Conservation (phyloP, 2,888 invertebrate genomes). For the Galerucella pusilla region DNA sequence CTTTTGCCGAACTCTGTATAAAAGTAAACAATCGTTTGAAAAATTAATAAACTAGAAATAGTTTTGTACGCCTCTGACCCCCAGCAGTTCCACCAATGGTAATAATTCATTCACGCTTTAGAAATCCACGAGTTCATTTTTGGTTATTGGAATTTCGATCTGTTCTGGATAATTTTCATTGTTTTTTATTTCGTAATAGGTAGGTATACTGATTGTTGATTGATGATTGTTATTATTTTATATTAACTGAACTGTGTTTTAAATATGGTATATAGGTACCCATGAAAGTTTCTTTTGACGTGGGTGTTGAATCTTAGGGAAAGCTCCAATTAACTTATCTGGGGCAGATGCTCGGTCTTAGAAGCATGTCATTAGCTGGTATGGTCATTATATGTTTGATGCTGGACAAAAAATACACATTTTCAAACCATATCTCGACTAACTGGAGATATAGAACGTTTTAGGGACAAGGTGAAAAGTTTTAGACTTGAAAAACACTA, state of each 20-base stretch:
- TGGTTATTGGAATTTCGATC: constrained; percentile 16
- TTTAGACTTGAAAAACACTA: too few species aligned
- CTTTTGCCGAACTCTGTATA: too few species aligned
- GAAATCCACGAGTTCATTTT: constrained; percentile 3
- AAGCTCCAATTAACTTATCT: background rate
- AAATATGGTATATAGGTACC: constrained; percentile 5
- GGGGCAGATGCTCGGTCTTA: background rate
- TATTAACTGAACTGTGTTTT: background rate
- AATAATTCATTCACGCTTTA: constrained; percentile 8
- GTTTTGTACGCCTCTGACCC: background rate
- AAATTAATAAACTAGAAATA: background rate
- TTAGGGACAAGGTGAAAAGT: too few species aligned
- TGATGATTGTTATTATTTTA: constrained; percentile 17
- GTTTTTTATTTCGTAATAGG: constrained; percentile 15
- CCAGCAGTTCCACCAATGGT: constrained; percentile 3
- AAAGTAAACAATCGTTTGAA: too few species aligned
- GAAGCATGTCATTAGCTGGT: background rate
- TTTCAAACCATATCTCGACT: too few species aligned
- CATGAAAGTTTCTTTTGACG: constrained; percentile 6
- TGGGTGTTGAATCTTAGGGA: constrained; percentile 7
- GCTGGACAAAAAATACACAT: background rate
- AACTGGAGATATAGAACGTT: too few species aligned
- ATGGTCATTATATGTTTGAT: background rate
- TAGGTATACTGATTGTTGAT: constrained; percentile 2
- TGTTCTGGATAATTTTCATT: constrained; percentile 17